Evolutionary conservation across 2,797 vertebrate species (phyloP), one percentile per base, ranked within the genome.

Genomic region (Notolabrus celidotus): DNA sequence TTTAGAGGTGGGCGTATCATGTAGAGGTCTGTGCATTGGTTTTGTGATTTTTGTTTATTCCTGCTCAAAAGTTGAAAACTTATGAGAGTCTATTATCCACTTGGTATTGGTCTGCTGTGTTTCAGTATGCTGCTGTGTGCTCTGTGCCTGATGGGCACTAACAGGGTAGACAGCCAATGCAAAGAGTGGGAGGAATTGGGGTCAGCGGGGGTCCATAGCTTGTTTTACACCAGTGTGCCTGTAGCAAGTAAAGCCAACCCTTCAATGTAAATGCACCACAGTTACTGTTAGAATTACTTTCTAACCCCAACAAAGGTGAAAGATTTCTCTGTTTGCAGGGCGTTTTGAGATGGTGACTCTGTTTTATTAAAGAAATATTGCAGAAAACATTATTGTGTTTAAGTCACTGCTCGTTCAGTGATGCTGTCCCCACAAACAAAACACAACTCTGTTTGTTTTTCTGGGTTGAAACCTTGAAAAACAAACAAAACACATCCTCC

Each of bases 181-280:
- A 71, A 33, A 33, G 14, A 59, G 10, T 49, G 59, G 49, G 59
- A 52, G 53, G 22, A 57, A 17, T 54, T 3, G 25, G 34, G 25
- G 54, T 65, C 23, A 65, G 5, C 4, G 4, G 22, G 43, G 23
- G 19, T 42, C 41, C 33, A 31, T 38, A 22, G 27, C n/a, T 43
- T n/a, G n/a, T 27, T 34, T 36, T 38, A 29, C 27, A 39, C 11
- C 10, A 41, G n/a, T 16, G 41, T 16, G 19, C 27, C 16, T 12
- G 53, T 4, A 41, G 33, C 25, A 25, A 25, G 17, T 39, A 17
- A 38, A 46, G 39, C 12, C 39, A 27, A n/a, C 17, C 25, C 52
- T 33, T 47, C 57, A 53, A 33, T 29, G 7, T 33, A n/a, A 61
- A 61, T 27, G 29, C 45, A 23, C 46, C 46, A 39, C 15, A 47